These are phyloP conservation scores for Kradibia gibbosae DNA, from an alignment of 1,140 invertebrate genomes.

Conservation along the genomic window DNA sequence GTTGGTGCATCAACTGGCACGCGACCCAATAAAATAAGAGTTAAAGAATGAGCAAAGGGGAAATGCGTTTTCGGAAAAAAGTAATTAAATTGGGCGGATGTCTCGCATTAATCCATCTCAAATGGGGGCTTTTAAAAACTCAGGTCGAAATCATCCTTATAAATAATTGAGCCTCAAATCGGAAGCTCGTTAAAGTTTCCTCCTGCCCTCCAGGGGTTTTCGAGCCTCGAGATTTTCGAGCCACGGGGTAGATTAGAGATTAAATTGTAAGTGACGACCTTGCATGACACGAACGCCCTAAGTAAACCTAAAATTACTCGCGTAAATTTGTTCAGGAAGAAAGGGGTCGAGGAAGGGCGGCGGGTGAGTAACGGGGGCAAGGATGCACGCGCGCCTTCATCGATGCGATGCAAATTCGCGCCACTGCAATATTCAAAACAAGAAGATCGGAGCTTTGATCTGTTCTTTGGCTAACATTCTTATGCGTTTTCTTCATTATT, in stretches of 20 bases:
- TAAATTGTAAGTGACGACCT: slow-evolving; percentile 12
- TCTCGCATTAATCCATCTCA: background rate
- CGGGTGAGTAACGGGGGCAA: slow-evolving; percentile 19
- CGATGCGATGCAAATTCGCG: slow-evolving; percentile 11
- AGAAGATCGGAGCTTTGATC: background rate
- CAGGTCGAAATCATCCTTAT: background rate
- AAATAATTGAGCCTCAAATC: background rate
- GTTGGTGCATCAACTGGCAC: background rate
- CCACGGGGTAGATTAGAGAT: background rate
- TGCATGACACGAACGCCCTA: slow-evolving; percentile 8
- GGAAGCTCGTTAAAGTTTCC: background rate
- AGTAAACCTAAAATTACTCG: slow-evolving; percentile 33
- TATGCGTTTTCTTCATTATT: background rate
- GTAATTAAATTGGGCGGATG: background rate
- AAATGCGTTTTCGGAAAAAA: background rate
- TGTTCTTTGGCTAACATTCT: too few species aligned
- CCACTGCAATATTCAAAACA: background rate
- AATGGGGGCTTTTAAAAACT: background rate
- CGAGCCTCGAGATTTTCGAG: background rate
- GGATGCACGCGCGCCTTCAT: background rate
- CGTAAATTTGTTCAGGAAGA: background rate
- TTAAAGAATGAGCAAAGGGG: too few species aligned
- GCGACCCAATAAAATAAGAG: background rate
- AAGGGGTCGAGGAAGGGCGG: slow-evolving; percentile 1
- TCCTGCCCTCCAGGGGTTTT: background rate